Conservation (phyloP, 2,797 vertebrate genomes). For the Alosa sapidissima region DNA sequence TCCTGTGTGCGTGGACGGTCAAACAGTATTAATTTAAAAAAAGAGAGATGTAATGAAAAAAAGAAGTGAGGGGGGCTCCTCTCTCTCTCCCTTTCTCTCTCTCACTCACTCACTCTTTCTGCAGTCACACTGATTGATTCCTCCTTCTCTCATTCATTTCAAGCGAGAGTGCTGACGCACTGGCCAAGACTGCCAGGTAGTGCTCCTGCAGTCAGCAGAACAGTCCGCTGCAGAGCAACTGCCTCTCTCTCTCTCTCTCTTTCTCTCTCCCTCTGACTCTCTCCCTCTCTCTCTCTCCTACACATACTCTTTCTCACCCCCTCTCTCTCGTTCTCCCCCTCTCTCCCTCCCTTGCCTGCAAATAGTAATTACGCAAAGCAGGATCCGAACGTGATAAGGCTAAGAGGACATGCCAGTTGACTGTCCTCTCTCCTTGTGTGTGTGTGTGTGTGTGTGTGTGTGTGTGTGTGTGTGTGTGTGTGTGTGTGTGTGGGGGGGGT, state of each 20-base stretch:
- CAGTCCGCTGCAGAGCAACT: constrained; percentile 75
- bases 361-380: constrained; percentile 73
- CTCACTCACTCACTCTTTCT: constrained; percentile 56
- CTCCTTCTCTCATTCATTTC: constrained; percentile 81
- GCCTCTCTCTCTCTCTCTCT: constrained; percentile 32
- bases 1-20: constrained; percentile 57
- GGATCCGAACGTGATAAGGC: constrained; percentile 62
- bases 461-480: background rate
- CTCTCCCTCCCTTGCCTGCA: constrained; percentile 63
- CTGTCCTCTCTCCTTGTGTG: constrained; percentile 35
- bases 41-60: constrained; percentile 61
- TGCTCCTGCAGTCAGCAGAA: constrained; percentile 88
- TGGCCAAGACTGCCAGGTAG: constrained; percentile 74
- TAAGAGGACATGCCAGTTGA: constrained; percentile 36
- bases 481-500: background rate
- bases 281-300: background rate
- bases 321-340: background rate
- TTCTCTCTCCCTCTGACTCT: constrained; percentile 40
- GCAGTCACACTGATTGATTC: constrained; percentile 78
- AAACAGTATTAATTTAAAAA: constrained; percentile 26
- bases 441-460: too few species aligned
- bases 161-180: constrained; percentile 83
- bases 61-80: background rate
- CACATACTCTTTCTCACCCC: background rate
- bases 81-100: constrained; percentile 30